Evolutionary conservation across 2,113 vertebrate genomes (phyloP), one percentile per base, ranked within the genome.

Genomic region (Melozone crissalis): DNA sequence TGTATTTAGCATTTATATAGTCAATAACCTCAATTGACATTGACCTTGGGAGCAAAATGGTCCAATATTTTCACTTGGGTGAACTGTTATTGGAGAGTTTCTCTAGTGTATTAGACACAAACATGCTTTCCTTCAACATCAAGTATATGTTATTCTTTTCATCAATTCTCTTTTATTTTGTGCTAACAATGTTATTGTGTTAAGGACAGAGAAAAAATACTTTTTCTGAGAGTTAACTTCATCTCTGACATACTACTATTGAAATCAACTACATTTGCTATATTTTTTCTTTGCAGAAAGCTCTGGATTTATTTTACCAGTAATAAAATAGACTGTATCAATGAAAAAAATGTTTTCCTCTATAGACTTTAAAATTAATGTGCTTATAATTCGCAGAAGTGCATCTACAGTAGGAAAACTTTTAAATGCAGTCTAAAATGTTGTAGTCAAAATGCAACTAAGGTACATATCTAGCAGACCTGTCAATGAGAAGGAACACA

Each of bases 1-100:
- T 86, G 79, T 91, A 93, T 93, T 97, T 97, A 94, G 68, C 96
- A 84, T 97, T 94, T 97, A 95, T 95, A 94, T 67, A 96, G 94
- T 87, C 87, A 94, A 76, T 94, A 96, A 96, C 81, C 84, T 83
- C 91, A 58, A 71, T 69, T 97, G 97, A 87, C 89, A 92, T 93
- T 97, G 96, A 96, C 83, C 46, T 66, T 96, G 90, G 71, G 85
- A 94, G 62, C 39, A 93, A 88, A 84, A 79, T 39, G 33, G 84
- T 73, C 67, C 86, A 95, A 57, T 97, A 94, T 97, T 95, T 96
- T 96, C 94, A 95, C 92, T 96, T 94, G 93, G 95, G 69, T 94
- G 86, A 95, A 87, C 92, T 90, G 92, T 39, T 95, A 95, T 94
- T 93, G 37, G 57, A 85, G 73, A 86, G 94, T 97, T 95, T 97